phyloP scores from a whole-genome alignment of 2,888 invertebrate genomes.

The Cantharis rufa region DNA sequence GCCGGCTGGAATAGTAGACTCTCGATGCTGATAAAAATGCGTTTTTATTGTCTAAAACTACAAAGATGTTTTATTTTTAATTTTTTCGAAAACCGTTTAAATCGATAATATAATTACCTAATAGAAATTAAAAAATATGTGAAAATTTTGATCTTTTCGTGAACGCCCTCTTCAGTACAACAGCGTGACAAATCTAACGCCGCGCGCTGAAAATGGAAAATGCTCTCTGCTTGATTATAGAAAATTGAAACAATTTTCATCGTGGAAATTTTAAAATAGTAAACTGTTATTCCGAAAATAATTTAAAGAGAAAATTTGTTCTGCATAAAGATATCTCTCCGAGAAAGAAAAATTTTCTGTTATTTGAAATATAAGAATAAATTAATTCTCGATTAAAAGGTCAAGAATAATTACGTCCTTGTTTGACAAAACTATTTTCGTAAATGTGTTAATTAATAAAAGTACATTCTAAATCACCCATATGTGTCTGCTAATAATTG shows the following conservation, averaged over 20 bases:
- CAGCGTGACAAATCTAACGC: neutral
- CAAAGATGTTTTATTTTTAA: too few relatives aligned
- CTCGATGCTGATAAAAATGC: neutral
- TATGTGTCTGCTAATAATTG: neutral
- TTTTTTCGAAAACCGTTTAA: neutral
- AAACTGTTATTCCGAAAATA: neutral
- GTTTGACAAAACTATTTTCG: neutral
- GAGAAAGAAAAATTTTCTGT: neutral
- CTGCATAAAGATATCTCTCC: neutral
- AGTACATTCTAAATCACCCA: neutral
- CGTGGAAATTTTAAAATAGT: neutral
- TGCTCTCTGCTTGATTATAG: neutral
- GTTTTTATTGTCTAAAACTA: too few relatives aligned
- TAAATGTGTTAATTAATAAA: neutral
- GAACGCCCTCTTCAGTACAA: neutral
- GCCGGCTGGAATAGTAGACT: neutral
- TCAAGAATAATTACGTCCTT: neutral
- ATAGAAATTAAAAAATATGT: too few relatives aligned
- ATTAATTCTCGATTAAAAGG: neutral
- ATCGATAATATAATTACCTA: neutral
- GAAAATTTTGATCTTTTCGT: neutral
- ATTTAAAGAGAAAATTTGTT: neutral
- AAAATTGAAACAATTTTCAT: neutral
- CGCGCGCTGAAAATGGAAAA: neutral
- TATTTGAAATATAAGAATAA: neutral